Evolutionary conservation across 1,140 invertebrate genomes (phyloP).

Genomic region (Thaumatotibia leucotreta): DNA sequence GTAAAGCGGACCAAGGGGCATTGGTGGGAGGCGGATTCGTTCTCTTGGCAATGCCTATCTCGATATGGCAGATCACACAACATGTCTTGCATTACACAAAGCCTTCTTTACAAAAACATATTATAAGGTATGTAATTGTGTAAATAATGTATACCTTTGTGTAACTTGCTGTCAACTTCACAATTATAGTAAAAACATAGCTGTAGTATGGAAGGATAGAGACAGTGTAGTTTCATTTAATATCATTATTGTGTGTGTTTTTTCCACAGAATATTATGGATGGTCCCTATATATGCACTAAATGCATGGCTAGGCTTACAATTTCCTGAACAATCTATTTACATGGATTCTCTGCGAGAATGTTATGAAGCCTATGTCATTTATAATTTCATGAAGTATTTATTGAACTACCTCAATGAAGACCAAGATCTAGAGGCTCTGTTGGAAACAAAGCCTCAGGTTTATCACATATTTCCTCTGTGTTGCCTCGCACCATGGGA

Average conservation of each 20-base stretch:
- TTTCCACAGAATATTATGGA: conserved; percentile 93
- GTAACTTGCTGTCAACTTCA: too few species aligned
- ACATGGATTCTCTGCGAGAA: conserved; percentile 94
- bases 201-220: too few species aligned
- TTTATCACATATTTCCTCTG: conserved; percentile 89
- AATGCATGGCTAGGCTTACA: conserved; percentile 93
- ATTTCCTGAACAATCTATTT: conserved; percentile 91
- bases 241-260: neutral
- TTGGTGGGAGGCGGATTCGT: conserved; percentile 94
- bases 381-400: conserved; percentile 98
- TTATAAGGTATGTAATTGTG: conserved; percentile 84
- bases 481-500: conserved; percentile 91
- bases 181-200: too few species aligned
- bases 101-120: conserved; percentile 94
- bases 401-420: conserved; percentile 93
- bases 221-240: neutral
- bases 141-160: too few species aligned
- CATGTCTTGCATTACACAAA: conserved; percentile 96
- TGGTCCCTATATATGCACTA: conserved; percentile 97
- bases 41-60: conserved; percentile 92
- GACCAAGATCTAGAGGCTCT: conserved; percentile 88
- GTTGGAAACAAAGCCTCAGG: conserved; percentile 90
- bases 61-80: conserved; percentile 95
- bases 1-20: conserved; percentile 85
- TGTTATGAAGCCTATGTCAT: conserved; percentile 98